Evolutionary conservation across 2,888 invertebrate species (phyloP).

Genomic region (Epirrita christyi): DNA sequence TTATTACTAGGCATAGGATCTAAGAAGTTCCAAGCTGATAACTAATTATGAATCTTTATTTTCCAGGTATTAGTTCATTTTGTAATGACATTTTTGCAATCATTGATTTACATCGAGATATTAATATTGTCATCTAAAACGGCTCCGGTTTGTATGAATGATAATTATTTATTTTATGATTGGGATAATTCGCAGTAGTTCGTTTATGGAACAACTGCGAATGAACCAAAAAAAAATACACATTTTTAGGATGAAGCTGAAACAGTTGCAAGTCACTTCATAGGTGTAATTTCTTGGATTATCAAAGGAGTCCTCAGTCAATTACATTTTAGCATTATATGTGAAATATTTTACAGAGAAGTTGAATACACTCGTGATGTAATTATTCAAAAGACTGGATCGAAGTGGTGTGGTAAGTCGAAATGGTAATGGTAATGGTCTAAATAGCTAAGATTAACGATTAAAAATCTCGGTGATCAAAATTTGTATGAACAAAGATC

Average conservation of each 20-base stretch:
- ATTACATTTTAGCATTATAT: slow-evolving; percentile 17
- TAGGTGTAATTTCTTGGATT: slow-evolving; percentile 26
- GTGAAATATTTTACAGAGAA: slow-evolving; percentile 27
- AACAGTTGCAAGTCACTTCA: slow-evolving; percentile 7
- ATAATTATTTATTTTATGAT: background rate
- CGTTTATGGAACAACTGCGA: too few species aligned
- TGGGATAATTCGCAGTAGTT: too few species aligned
- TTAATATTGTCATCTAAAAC: slow-evolving; percentile 12
- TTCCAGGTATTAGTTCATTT: slow-evolving; percentile 31
- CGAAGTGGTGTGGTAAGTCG: slow-evolving; percentile 6
- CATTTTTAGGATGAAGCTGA: slow-evolving; percentile 6
- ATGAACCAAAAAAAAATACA: too few species aligned
- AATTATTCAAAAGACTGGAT: slow-evolving; percentile 1
- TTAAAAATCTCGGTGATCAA: too few species aligned
- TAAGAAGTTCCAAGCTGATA: background rate
- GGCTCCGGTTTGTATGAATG: slow-evolving; percentile 7
- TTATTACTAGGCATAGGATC: too few species aligned
- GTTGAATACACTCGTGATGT: slow-evolving; percentile 11
- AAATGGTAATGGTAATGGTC: too few species aligned
- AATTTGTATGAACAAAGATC: too few species aligned
- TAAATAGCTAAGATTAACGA: too few species aligned
- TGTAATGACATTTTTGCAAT: slow-evolving; percentile 23
- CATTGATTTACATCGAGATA: slow-evolving; percentile 17
- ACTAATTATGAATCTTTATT: background rate
- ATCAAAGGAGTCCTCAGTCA: slow-evolving; percentile 22